Evolutionary conservation across 2,113 vertebrate species (phyloP), one percentile per base, ranked within the genome.

Genomic region (Rhodinocichla rosea): DNA sequence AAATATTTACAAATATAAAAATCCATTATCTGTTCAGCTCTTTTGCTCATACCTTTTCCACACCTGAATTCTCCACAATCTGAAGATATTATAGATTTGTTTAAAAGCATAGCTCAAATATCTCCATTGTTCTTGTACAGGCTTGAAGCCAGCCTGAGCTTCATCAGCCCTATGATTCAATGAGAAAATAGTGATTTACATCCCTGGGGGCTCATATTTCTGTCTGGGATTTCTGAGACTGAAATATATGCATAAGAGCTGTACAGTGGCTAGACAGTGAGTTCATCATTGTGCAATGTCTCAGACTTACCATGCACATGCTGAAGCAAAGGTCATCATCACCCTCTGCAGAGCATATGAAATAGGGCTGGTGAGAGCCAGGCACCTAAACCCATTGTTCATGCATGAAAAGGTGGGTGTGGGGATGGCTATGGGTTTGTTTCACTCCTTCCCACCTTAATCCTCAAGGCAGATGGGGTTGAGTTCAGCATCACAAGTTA

Each of bases 261-360:
- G 62, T 27, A 52, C 57, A 88, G 53, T 55, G 75, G 85, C 85
- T 92, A 96, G 96, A 96, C 94, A 96, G 55, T 92, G 85, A 95
- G 94, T 83, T 96, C 88, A 92, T 93, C 70, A 69, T 15, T 44
- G 65, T 74, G 45, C 0, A 1, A 79, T 83, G 75, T 77, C 85
- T 82, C 92, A 69, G 71, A 88, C 71, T 73, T 42, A 56, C 44
- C 32, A 35, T 2, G 57, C 37, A 73, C 26, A 3, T 76, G 82
- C 45, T 80, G 77, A 69, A 88, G 63, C 67, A 90, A 83, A 93
- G 82, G 75, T 95, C 90, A 50, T 53, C 53, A 27, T 35, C 74
- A 73, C 33, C 16, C 39, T 42, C 42, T 62, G 55, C 26, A 64
- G 15, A 37, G 23, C 1, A 0, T 7, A 26, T 44, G 42, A 28